These are phyloP conservation scores for Eurosta solidaginis DNA, from an alignment of 1,140 invertebrate genomes.

Conservation along the genomic window DNA sequence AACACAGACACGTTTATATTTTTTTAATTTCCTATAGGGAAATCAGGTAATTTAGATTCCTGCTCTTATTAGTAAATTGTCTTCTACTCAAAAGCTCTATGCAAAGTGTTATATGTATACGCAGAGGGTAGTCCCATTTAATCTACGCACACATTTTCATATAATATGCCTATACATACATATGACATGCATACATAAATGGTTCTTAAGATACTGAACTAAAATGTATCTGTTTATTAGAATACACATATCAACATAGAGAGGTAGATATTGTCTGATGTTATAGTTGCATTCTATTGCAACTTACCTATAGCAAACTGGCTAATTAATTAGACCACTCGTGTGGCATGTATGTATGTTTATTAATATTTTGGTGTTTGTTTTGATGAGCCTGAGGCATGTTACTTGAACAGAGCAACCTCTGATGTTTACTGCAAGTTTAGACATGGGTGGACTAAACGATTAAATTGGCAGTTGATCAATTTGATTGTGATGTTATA, in stretches of 20 bases:
- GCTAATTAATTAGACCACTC: conserved; percentile 20
- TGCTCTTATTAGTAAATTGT: conserved; percentile 8
- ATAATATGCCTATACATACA: no score
- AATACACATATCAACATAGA: not conserved
- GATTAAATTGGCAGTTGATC: not conserved
- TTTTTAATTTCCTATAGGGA: not conserved
- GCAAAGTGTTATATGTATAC: not conserved
- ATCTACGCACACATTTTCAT: no score
- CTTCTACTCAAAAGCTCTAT: no score
- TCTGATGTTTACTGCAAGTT: not conserved
- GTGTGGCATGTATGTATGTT: not conserved
- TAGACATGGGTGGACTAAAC: no score
- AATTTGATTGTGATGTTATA: not conserved
- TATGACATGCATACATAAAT: no score
- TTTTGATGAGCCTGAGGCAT: not conserved
- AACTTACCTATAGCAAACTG: not conserved
- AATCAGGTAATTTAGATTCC: no score
- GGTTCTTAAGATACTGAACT: no score
- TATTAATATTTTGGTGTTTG: not conserved
- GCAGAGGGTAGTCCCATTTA: no score
- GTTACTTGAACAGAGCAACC: not conserved
- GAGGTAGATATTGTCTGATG: no score
- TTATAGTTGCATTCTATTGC: not conserved
- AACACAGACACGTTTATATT: not conserved
- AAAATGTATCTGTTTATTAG: no score